phyloP scores from a whole-genome alignment of 2,888 invertebrate genomes.

The Leptinotarsa rubiginosa region DNA sequence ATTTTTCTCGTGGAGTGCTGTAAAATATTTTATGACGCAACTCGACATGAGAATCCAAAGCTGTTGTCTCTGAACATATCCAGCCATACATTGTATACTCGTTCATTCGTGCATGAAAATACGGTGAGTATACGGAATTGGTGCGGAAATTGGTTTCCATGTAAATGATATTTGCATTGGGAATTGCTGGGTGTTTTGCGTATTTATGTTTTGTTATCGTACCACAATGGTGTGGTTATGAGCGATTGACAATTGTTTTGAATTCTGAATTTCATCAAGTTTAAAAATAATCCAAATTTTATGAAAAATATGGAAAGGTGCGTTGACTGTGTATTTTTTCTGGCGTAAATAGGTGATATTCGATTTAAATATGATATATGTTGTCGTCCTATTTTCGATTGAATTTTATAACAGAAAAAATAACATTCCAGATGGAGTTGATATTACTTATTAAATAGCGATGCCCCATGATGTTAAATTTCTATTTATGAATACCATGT shows the following conservation, averaged over 20 bases:
- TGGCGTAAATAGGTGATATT: too few species aligned
- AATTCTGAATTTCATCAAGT: not conserved
- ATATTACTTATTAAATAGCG: too few species aligned
- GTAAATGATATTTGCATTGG: not conserved
- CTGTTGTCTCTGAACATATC: constrained; percentile 1
- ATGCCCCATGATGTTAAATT: too few species aligned
- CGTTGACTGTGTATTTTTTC: not conserved
- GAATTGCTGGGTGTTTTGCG: not conserved
- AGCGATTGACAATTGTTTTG: not conserved
- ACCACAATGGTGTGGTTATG: not conserved
- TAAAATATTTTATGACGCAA: constrained; percentile 15
- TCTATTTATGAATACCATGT: too few species aligned
- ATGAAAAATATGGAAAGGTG: not conserved
- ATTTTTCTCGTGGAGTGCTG: not conserved
- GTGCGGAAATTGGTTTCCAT: not conserved
- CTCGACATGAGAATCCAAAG: not conserved
- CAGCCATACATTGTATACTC: not conserved
- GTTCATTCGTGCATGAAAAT: not conserved
- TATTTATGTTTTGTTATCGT: not conserved
- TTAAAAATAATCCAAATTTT: not conserved
- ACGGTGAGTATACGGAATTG: not conserved
- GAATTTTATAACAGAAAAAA: too few species aligned
- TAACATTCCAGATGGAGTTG: too few species aligned
- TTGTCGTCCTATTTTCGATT: too few species aligned
- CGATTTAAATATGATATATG: too few species aligned